phyloP scores from a whole-genome alignment of 2,888 invertebrate species.

The Xylophagus ater region DNA sequence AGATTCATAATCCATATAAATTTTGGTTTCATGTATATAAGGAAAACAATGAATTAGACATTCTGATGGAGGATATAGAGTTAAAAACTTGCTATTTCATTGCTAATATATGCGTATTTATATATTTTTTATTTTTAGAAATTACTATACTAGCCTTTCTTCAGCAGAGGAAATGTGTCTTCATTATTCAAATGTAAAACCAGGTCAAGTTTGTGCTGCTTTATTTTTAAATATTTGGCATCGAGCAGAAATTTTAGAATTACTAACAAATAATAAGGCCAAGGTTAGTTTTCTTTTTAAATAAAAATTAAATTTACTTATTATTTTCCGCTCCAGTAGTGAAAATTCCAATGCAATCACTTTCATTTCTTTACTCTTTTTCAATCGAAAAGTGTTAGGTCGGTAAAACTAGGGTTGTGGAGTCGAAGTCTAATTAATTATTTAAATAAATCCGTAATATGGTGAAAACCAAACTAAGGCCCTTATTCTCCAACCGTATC shows the following conservation, averaged over 20 bases:
- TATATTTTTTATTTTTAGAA: neutral
- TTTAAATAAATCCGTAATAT: too few species aligned
- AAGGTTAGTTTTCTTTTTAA: too few species aligned
- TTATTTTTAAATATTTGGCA: conserved; percentile 14
- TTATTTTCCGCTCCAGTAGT: too few species aligned
- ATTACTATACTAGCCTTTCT: conserved; percentile 2
- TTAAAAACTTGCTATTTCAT: conserved; percentile 5
- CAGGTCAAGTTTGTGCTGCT: conserved; percentile 13
- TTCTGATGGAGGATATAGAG: conserved; percentile 14
- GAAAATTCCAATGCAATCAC: too few species aligned
- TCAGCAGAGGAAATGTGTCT: conserved; percentile 4
- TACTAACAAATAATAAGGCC: conserved; percentile 3
- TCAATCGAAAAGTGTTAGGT: too few species aligned
- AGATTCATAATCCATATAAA: conserved; percentile 15
- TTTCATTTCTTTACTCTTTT: too few species aligned
- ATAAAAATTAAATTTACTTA: too few species aligned
- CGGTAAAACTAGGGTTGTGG: too few species aligned
- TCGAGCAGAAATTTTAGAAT: conserved; percentile 13
- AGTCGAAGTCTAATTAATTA: too few species aligned
- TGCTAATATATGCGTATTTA: neutral
- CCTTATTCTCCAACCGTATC: too few species aligned
- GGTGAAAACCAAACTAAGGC: too few species aligned
- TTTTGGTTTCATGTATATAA: conserved; percentile 16
- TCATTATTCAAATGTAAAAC: conserved; percentile 3
- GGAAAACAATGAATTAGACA: conserved; percentile 13